A percentile compares a stretch with the other conserved stretches of the same genome.
Conservation (phyloP, 2,113 vertebrate genomes). For the Daboia siamensis region DNA sequence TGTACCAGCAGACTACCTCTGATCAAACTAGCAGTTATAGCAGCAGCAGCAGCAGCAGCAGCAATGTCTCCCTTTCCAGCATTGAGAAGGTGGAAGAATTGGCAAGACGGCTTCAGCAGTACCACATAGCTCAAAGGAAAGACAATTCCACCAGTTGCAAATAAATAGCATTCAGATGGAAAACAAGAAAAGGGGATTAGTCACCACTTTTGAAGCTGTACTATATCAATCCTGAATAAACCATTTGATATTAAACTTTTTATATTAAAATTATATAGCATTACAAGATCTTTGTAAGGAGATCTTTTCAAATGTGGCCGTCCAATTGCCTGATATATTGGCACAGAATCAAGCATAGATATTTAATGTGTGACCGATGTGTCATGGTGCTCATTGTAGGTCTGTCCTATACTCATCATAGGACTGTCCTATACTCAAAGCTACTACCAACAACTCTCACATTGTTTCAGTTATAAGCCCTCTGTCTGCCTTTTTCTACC, state of each 20-base stretch:
- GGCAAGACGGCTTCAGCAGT: conserved; percentile 8
- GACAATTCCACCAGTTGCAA: background rate
- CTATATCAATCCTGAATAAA: conserved; percentile 32
- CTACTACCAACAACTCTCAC: background rate
- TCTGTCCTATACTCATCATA: background rate
- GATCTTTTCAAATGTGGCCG: conserved; percentile 4
- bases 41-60: background rate
- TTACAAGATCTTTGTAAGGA: conserved; percentile 26
- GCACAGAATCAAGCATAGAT: background rate
- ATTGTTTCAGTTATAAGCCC: background rate
- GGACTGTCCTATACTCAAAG: background rate
- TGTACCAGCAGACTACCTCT: background rate
- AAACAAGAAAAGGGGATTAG: background rate
- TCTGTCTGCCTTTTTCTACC: background rate
- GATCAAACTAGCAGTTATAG: background rate
- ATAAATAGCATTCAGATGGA: background rate
- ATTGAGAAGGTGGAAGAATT: conserved; percentile 13
- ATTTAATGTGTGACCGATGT: background rate
- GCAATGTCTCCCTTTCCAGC: background rate
- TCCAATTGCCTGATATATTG: too few species aligned
- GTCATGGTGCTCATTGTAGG: background rate
- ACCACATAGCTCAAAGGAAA: conserved; percentile 23
- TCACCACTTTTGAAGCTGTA: background rate
- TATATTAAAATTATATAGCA: conserved; percentile 13
- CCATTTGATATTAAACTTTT: conserved; percentile 23